These are phyloP conservation scores for Peromyscus attwateri DNA, from an alignment of 2,797 vertebrate species.

Conservation along the genomic window DNA sequence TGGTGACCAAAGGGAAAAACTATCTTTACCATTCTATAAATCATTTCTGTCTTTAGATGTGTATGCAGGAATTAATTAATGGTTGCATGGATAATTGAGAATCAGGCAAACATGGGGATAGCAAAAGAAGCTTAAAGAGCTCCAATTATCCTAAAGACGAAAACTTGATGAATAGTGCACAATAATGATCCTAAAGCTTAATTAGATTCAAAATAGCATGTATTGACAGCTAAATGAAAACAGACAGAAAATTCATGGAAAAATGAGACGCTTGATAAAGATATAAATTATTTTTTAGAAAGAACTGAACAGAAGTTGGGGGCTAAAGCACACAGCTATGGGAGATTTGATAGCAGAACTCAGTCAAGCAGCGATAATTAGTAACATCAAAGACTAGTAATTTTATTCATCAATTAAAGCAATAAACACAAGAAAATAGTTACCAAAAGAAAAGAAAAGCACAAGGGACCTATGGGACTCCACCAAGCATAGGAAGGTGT, in stretches of 20 bases:
- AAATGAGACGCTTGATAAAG: not conserved
- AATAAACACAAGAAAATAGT: not conserved
- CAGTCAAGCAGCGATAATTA: not conserved
- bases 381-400: not conserved
- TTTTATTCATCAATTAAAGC: not conserved
- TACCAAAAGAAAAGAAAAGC: not conserved
- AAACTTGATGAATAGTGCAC: not conserved
- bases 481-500: not conserved
- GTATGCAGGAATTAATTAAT: not conserved
- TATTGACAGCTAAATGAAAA: not conserved
- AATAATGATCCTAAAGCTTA: not conserved
- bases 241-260: not conserved
- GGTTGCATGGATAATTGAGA: not conserved
- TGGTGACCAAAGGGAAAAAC: not conserved
- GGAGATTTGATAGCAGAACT: not conserved
- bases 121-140: not conserved
- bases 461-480: not conserved
- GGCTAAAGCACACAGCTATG: not conserved
- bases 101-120: not conserved
- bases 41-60: not conserved
- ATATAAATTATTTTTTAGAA: not conserved
- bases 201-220: not conserved
- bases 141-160: not conserved
- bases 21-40: not conserved
- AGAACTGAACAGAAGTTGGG: not conserved